Conservation (phyloP, 2,888 invertebrate genomes). For the Coenonympha arcania region DNA sequence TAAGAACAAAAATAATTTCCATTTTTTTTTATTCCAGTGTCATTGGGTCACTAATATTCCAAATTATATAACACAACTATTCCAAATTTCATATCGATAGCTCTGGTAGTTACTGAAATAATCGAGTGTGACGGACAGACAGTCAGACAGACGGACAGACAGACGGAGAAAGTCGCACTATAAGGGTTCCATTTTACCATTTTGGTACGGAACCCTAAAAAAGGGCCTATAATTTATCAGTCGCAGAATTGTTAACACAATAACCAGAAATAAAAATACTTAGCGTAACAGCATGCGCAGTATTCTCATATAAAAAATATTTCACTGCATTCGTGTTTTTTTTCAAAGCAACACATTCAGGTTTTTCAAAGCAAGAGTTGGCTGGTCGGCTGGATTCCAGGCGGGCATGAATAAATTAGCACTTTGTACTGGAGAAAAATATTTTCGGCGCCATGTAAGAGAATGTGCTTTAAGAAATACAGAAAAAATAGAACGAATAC, state of each 20-base stretch:
- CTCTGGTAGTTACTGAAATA: no score
- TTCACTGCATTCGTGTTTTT: conserved; percentile 1
- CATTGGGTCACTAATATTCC: no score
- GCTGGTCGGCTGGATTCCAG: background rate
- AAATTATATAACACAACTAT: no score
- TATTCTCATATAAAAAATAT: conserved; percentile 2
- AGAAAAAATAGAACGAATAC: background rate
- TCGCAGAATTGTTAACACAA: background rate
- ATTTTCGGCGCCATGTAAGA: conserved; percentile 1
- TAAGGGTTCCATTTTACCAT: no score
- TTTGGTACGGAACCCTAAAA: no score
- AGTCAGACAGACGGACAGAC: no score
- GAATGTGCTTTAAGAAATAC: background rate
- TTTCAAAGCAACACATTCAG: background rate
- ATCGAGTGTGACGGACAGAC: no score
- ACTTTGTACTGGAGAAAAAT: background rate
- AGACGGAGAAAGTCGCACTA: no score
- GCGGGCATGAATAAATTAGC: conserved; percentile 5
- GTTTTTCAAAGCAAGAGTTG: background rate
- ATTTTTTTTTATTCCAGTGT: no score
- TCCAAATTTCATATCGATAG: no score
- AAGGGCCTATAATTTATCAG: no score
- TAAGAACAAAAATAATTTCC: no score
- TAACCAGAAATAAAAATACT: background rate
- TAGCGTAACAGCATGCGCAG: background rate